Evolutionary conservation across 2,888 invertebrate species (phyloP), one percentile per base, ranked within the genome.

Genomic region (Drosophila neonasuta): DNA sequence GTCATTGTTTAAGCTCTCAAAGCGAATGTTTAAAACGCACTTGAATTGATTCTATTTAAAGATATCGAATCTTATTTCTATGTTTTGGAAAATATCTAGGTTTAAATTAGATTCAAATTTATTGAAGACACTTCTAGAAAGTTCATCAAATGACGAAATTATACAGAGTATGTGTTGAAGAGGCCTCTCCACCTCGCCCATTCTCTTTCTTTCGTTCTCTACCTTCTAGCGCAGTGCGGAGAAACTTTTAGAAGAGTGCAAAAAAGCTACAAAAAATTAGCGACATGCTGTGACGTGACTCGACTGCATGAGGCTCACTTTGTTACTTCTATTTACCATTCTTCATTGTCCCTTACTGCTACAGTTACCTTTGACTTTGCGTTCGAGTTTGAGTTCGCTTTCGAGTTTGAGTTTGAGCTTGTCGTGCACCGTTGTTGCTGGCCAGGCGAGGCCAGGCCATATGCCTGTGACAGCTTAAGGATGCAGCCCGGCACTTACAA

Each of bases 261-360:
- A 54, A 68, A 68, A 54, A 57, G 60, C 83, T 68, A 74, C 67
- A 82, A 87, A 81, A 81, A 81, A 81, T 81, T 81, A 87, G 88
- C 88, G 84, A 74, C 88, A 71, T 74, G 64, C 80, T 68, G 61
- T 80, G 84, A 81, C 88, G 88, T 81, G 81, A 81, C 81, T 83
- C 61, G 81, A 81, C 86, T 81, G 70, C 71, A 71, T 60, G 74
- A 80, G 64, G 59, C 63, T 24, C 58, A 59, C 34, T 34, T n/a
- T 15, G 15, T 51, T 52, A 36, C 36, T n/a, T 10, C 15, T 4
- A 17, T 36, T 15, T 51, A 11, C 24, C 20, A 13, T 13, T 65
- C 11, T 3, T 20, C 45, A 13, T 34, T 17, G 17, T 20, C 39
- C 49, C 29, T 3, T 30, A 30, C 41, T 45, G 7, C 20, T 13